These are phyloP conservation scores for Drosophila yakuba DNA, from an alignment of 1,140 invertebrate species.

Conservation along the genomic window DNA sequence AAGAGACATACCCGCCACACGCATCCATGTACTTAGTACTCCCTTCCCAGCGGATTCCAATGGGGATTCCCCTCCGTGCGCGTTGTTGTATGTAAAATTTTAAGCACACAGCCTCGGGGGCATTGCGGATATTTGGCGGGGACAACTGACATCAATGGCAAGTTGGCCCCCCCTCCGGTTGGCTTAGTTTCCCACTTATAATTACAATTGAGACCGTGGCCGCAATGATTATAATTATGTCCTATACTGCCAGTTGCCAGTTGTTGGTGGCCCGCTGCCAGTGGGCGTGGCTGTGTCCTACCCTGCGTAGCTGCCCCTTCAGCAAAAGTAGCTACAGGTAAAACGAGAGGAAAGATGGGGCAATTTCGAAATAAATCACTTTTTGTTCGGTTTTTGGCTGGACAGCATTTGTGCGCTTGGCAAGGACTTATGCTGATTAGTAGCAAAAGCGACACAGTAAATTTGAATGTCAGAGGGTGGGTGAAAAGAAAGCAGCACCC, in stretches of 20 bases:
- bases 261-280: too few species aligned
- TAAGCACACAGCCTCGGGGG: conserved; percentile 65
- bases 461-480: conserved; percentile 64
- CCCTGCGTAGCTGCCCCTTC: too few species aligned
- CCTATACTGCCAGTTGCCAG: conserved; percentile 45
- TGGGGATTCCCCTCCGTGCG: conserved; percentile 40
- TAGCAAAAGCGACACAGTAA: conserved; percentile 80
- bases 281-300: neutral
- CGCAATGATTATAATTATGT: conserved; percentile 82
- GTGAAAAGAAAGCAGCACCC: neutral
- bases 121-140: conserved; percentile 32
- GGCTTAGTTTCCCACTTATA: conserved; percentile 71
- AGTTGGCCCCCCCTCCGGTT: conserved; percentile 22
- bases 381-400: conserved; percentile 46
- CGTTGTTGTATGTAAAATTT: conserved; percentile 71
- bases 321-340: conserved; percentile 71
- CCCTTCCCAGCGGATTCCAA: neutral
- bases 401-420: conserved; percentile 52
- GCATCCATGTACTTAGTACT: conserved; percentile 21
- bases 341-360: conserved; percentile 29
- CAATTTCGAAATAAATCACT: conserved; percentile 75
- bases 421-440: conserved; percentile 80
- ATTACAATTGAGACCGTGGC: conserved; percentile 74
- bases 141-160: conserved; percentile 16
- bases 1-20: conserved; percentile 49